These are phyloP conservation scores for Drosophila erecta DNA, from an alignment of 1,140 invertebrate genomes.

Conservation along the genomic window DNA sequence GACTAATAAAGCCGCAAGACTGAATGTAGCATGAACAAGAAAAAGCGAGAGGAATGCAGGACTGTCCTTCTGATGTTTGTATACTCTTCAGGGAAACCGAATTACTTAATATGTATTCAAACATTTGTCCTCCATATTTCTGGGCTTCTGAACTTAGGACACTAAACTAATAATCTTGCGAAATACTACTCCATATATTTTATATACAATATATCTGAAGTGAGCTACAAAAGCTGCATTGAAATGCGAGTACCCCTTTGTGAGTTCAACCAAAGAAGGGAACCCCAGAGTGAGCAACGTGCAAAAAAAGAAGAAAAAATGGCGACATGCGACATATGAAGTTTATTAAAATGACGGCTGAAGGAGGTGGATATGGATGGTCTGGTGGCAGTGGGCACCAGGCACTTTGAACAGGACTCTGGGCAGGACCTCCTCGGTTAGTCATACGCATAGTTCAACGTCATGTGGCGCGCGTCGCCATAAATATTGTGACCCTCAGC, in stretches of 20 bases:
- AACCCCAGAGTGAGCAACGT: conserved; percentile 45
- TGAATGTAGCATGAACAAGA: conserved; percentile 50
- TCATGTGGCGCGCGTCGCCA: conserved; percentile 73
- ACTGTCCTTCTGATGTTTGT: neutral
- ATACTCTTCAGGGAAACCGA: conserved; percentile 1
- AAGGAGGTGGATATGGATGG: conserved; percentile 46
- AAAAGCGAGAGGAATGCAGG: conserved; percentile 21
- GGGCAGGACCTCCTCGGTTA: conserved; percentile 26
- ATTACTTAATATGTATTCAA: neutral
- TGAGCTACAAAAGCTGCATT: neutral
- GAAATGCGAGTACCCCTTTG: neutral
- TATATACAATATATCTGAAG: neutral
- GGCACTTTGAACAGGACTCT: conserved; percentile 8
- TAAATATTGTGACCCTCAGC: conserved; percentile 71
- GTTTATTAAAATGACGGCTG: conserved; percentile 80
- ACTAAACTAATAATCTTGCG: no score
- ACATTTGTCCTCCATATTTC: no score
- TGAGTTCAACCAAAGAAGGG: conserved; percentile 12
- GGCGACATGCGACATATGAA: conserved; percentile 83
- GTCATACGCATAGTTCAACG: conserved; percentile 78
- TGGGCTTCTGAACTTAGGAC: no score
- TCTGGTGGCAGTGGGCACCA: conserved; percentile 1
- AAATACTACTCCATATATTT: neutral
- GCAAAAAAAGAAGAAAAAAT: conserved; percentile 64
- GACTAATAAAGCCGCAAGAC: conserved; percentile 83